Evolutionary conservation across 2,113 vertebrate species (phyloP), one percentile per base, ranked within the genome.

Genomic region (Plectropomus leopardus): DNA sequence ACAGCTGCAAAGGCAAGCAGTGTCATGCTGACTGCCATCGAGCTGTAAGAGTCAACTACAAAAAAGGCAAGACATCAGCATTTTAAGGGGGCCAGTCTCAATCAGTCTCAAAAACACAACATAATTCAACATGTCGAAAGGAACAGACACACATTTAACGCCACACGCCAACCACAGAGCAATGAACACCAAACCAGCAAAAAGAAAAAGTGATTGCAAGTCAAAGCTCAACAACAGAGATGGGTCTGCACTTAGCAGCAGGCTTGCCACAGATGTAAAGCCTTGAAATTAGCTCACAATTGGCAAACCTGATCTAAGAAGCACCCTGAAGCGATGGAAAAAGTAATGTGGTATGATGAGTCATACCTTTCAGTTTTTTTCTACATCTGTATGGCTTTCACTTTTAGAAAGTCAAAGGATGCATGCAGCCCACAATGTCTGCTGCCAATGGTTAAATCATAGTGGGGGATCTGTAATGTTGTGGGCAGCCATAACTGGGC

Each of bases 361-460:
- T 23, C 54, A 72, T 24, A 13, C 40, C 14, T 3, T 1, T n/a
- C 7, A 1, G 13, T 32, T 32, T 51, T n/a, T 44, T 58, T 51
- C 14, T 21, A 16, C 15, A 51, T 59, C n/a, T 60, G 34, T 21
- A 54, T 11, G 59, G 28, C 13, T 34, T 30, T 72, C n/a, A 15
- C 53, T 42, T 66, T 53, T 30, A 26, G 6, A 60, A 63, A 68
- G 28, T 36, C 44, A 59, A 66, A 69, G 40, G 16, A 40, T 42
- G 40, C 19, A 10, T 47, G 40, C 17, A 28, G 36, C 32, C 57
- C 28, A 51, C 60, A 71, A 48, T 16, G 17, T 40, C 57, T 45
- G 17, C 50, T 16, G 23, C 23, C 57, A 14, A 40, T 13, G 47
- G 47, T 61, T 71, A 34, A 63, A 40, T 40, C 28, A 16, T 5